phyloP scores from a whole-genome alignment of 1,140 invertebrate genomes.

The Uloborus diversus region DNA sequence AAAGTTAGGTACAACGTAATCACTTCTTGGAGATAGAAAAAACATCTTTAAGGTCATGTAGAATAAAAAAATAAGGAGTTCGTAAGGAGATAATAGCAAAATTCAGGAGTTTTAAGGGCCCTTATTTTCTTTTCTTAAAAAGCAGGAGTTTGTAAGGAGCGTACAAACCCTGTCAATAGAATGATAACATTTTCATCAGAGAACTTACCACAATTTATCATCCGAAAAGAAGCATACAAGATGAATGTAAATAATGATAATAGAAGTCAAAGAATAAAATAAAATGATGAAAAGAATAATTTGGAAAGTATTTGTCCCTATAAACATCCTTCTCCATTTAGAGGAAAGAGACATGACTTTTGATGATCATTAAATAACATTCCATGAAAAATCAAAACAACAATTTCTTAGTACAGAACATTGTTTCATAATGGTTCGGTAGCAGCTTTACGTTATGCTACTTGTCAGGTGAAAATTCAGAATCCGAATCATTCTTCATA shows the following conservation, averaged over 20 bases:
- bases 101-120: background rate
- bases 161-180: background rate
- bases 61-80: background rate
- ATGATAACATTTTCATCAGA: background rate
- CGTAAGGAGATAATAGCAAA: too few species aligned
- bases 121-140: background rate
- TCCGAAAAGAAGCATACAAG: slow-evolving; percentile 54
- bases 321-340: slow-evolving; percentile 37
- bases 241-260: slow-evolving; percentile 58
- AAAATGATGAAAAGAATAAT: slow-evolving; percentile 57
- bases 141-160: background rate
- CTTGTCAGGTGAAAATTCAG: too few species aligned
- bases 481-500: too few species aligned
- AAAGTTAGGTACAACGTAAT: too few species aligned
- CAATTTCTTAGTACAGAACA: too few species aligned
- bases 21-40: background rate
- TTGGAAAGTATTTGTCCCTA: slow-evolving; percentile 56
- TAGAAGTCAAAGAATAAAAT: slow-evolving; percentile 58
- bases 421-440: too few species aligned
- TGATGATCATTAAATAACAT: too few species aligned
- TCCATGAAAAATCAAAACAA: too few species aligned
- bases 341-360: too few species aligned
- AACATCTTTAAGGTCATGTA: background rate
- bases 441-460: too few species aligned
- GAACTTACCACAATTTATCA: slow-evolving; percentile 50